Base-by-base conservation (phyloP, 35 echinoderm and acorn worm genomes). In the Amphiura filiformis region DNA sequence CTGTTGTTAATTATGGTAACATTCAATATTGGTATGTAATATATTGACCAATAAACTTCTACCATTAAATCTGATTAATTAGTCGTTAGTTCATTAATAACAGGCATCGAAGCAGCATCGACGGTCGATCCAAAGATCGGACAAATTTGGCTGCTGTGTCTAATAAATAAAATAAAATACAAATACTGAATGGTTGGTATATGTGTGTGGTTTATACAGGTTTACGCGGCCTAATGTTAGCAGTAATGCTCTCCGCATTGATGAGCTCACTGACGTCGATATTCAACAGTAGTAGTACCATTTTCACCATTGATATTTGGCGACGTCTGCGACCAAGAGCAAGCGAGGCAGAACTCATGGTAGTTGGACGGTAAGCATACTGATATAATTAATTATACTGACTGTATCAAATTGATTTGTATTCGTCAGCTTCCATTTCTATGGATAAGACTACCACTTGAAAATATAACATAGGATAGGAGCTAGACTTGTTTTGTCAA, bases 231-330 rank as follows among this genome's bases (percentile, higher is more conserved):
- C 36, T 97, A 35, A 93, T 97, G 95, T 41, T 97, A 33, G 95
- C 95, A 37, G 95, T 97, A 15, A 92, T 97, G 80, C 76, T 97
- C 77, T 84, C 91, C 13, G 95, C 91, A 14, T 64, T 97, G 56
- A 93, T 97, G 91, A 97, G 95, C 76, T 89, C 89, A 17, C 81
- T 97, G 35, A 97, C 95, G 23, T 97, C 95, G 0, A 97, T 97
- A 37, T 97, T 97, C 77, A 97, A 97, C 82, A 93, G 91, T 36
- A 97, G 88, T 39, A 97, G 95, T 78, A 97, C 95, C 3, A 89
- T 97, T 30, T 97, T 97, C 40, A 97, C 95, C 56, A 93, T 97
- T 84, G 95, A 97, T 78, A 93, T 97, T 56, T 97, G 91, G 91
- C 87, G 80, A 32, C 75, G 86, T 37, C 88, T 97, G 39, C 84